These are phyloP conservation scores for Trematocara zebra DNA, from an alignment of 2,113 vertebrate genomes.

Conservation along the genomic window DNA sequence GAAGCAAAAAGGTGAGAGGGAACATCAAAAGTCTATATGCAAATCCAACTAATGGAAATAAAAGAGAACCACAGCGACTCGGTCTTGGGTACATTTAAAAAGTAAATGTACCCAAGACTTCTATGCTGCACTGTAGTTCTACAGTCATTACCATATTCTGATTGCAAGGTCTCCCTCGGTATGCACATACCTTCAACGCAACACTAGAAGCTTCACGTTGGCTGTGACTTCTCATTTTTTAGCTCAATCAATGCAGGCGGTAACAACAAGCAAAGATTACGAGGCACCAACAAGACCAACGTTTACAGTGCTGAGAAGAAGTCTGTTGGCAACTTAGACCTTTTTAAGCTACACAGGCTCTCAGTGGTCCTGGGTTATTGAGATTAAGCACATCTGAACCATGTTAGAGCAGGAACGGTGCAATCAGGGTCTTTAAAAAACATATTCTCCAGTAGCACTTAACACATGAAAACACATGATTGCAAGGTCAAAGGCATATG, in stretches of 20 bases:
- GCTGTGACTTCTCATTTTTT: constrained; percentile 26
- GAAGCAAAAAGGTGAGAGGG: background rate
- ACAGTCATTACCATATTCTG: background rate
- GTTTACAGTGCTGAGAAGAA: background rate
- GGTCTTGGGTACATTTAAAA: no score
- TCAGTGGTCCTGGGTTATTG: background rate
- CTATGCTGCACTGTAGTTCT: background rate
- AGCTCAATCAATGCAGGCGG: constrained; percentile 38
- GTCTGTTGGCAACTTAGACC: constrained; percentile 7
- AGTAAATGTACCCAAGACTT: background rate
- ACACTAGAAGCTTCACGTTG: constrained; percentile 28
- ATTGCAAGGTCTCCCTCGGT: background rate
- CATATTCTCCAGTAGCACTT: background rate
- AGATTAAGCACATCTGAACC: constrained; percentile 6
- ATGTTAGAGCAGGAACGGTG: background rate
- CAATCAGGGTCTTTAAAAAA: background rate
- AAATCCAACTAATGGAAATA: background rate
- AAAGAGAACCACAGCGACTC: background rate
- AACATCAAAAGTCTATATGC: constrained; percentile 10
- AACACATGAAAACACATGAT: background rate
- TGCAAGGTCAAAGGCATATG: background rate
- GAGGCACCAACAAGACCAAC: background rate
- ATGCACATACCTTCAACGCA: background rate
- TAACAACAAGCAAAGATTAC: constrained; percentile 16
- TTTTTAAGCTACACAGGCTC: constrained; percentile 28